phyloP scores from a whole-genome alignment of 2,797 vertebrate species.

The Agapornis canus region DNA sequence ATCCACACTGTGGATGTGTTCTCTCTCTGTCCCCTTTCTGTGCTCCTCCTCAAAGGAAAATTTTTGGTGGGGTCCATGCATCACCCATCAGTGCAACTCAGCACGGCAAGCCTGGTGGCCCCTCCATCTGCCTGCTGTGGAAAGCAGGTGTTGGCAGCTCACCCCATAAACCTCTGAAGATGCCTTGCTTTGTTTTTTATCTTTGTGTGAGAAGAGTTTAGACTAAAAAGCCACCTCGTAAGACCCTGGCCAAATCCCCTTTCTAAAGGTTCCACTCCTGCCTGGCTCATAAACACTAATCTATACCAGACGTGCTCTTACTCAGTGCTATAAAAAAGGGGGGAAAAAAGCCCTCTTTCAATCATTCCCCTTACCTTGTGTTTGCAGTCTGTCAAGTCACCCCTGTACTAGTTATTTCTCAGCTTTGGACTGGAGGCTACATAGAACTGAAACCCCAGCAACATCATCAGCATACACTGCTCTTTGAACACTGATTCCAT shows the following conservation, averaged over 20 bases:
- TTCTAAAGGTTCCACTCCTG: background rate
- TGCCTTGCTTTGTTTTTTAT: background rate
- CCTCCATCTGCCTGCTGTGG: background rate
- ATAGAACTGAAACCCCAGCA: background rate
- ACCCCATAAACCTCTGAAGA: background rate
- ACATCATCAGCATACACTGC: background rate
- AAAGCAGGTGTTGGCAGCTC: constrained; percentile 17
- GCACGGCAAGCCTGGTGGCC: background rate
- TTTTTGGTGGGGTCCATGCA: background rate
- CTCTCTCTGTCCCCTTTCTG: background rate
- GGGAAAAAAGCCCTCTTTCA: background rate
- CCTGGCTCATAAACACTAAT: constrained; percentile 40
- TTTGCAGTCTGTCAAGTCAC: background rate
- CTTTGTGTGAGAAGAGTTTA: background rate
- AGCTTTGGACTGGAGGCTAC: background rate
- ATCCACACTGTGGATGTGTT: fast-evolving
- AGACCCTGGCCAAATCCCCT: background rate
- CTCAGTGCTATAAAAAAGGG: background rate
- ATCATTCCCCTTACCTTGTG: background rate
- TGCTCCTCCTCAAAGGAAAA: background rate
- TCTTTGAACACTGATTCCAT: background rate
- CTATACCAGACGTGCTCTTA: background rate
- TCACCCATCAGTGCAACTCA: background rate
- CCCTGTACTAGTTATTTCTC: background rate
- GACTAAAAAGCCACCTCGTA: background rate